A percentile compares a stretch with the other conserved stretches of the same genome.
Evolutionary conservation across 2,797 vertebrate genomes (phyloP).

Genomic region (Artibeus lituratus): DNA sequence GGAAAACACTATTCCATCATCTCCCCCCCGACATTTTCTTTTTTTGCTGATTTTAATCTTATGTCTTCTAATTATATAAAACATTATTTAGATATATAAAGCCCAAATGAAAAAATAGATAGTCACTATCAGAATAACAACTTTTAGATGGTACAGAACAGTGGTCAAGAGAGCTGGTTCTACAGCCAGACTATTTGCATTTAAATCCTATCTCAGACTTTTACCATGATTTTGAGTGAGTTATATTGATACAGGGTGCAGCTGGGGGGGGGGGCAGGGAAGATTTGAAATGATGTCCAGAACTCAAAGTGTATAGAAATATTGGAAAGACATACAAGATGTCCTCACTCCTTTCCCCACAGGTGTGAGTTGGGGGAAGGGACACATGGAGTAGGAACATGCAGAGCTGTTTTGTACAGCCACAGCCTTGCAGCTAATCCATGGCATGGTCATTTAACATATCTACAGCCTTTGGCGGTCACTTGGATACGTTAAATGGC

Average conservation of each 20-base stretch:
- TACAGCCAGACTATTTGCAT: not conserved
- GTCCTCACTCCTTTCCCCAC: too few species aligned
- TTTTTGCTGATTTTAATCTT: not conserved
- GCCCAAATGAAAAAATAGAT: not conserved
- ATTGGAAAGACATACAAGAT: too few species aligned
- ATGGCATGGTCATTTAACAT: too few species aligned
- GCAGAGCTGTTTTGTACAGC: too few species aligned
- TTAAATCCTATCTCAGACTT: not conserved
- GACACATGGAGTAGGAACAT: too few species aligned
- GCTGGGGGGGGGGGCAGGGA: too few species aligned
- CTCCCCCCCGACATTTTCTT: not conserved
- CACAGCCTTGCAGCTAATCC: too few species aligned
- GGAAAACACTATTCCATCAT: not conserved
- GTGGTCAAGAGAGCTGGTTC: not conserved
- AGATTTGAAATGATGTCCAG: too few species aligned
- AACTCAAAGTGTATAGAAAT: too few species aligned
- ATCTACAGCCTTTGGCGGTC: too few species aligned
- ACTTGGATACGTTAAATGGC: too few species aligned
- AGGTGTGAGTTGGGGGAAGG: too few species aligned
- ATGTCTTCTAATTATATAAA: slow-evolving; percentile 5
- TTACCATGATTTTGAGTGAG: not conserved
- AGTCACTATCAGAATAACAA: not conserved
- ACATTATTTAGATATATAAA: not conserved
- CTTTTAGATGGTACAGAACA: not conserved
- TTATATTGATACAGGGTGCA: not conserved